A percentile compares a stretch with the other conserved stretches of the same genome.
Conservation (phyloP, 2,797 vertebrate species). For the Microctenopoma stevenorrisi region DNA sequence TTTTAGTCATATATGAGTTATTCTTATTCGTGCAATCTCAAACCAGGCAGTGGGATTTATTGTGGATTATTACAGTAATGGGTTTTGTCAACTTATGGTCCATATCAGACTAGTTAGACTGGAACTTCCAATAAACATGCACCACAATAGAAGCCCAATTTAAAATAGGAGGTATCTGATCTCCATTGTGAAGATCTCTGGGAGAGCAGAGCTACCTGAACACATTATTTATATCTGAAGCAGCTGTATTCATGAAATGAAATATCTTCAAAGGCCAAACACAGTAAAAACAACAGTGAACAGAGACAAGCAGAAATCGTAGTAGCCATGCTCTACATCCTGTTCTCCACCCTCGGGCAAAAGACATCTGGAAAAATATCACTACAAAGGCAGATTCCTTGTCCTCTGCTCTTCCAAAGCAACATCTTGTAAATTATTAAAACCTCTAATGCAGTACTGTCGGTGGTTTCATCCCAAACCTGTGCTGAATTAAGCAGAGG, state of each 20-base stretch:
- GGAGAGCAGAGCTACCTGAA: conserved; percentile 50
- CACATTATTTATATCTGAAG: conserved; percentile 47
- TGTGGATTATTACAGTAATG: conserved; percentile 1
- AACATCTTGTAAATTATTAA: conserved; percentile 77
- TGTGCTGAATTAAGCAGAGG: conserved; percentile 36
- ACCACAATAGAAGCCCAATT: conserved; percentile 32
- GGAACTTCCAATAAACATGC: conserved; percentile 44
- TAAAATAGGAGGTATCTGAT: conserved; percentile 46
- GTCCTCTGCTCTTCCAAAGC: conserved; percentile 62
- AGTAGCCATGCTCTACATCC: conserved; percentile 25
- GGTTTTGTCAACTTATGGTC: conserved; percentile 9
- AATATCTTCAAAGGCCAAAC: conserved; percentile 31
- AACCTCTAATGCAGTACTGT: conserved; percentile 58
- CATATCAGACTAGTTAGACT: neutral
- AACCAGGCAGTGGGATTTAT: neutral
- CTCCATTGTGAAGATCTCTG: conserved; percentile 21
- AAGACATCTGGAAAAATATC: conserved; percentile 46
- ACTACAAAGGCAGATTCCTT: conserved; percentile 55
- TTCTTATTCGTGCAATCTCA: neutral
- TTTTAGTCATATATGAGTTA: neutral
- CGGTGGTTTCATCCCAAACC: conserved; percentile 41
- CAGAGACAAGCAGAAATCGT: conserved; percentile 3
- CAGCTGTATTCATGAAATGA: conserved; percentile 32
- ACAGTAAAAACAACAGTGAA: conserved; percentile 21
- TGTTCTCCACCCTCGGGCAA: conserved; percentile 21